These are phyloP conservation scores for Ichneumoninae sp. DNA, from an alignment of 2,888 invertebrate species.

Conservation along the genomic window DNA sequence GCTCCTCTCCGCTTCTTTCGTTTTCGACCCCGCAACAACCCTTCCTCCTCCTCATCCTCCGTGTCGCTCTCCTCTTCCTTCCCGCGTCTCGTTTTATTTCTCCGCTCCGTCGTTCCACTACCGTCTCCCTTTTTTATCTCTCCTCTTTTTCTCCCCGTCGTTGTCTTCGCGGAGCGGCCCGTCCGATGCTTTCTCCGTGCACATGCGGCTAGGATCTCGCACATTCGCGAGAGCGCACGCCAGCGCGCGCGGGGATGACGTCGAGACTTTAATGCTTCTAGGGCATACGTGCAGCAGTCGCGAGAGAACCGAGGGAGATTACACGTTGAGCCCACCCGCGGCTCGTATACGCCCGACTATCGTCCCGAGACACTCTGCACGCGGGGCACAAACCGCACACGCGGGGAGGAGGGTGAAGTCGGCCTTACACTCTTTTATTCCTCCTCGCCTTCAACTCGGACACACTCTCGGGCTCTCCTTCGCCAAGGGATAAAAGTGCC, in stretches of 20 bases:
- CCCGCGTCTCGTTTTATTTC: slow-evolving; percentile 75
- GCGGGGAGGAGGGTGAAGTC: slow-evolving; percentile 57
- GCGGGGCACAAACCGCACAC: slow-evolving; percentile 44
- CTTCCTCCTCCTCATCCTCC: slow-evolving; percentile 51
- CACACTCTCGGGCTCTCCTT: slow-evolving; percentile 50
- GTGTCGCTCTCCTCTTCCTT: slow-evolving; percentile 59
- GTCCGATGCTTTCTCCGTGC: slow-evolving; percentile 64
- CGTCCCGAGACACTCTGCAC: slow-evolving; percentile 60
- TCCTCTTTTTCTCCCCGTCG: slow-evolving; percentile 74
- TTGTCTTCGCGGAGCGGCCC: slow-evolving; percentile 73
- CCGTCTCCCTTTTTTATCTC: slow-evolving; percentile 62
- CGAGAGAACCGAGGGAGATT: slow-evolving; percentile 72
- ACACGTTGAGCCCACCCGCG: slow-evolving; percentile 77
- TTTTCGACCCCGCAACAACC: slow-evolving; percentile 57
- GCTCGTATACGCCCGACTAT: slow-evolving; percentile 68
- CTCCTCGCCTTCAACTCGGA: slow-evolving; percentile 37
- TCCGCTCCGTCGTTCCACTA: slow-evolving; percentile 75
- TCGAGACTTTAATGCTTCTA: slow-evolving; percentile 79
- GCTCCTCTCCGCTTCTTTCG: slow-evolving; percentile 46
- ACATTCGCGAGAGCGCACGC: slow-evolving; percentile 46
- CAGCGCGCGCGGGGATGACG: slow-evolving; percentile 73
- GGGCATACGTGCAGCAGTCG: slow-evolving; percentile 73
- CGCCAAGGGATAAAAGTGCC: slow-evolving; percentile 56
- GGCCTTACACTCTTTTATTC: slow-evolving; percentile 41
- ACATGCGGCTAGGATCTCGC: slow-evolving; percentile 71